A percentile compares a stretch with the other conserved stretches of the same genome.
Evolutionary conservation across 2,888 invertebrate species (phyloP).

Genomic region (Silvanus unidentatus): DNA sequence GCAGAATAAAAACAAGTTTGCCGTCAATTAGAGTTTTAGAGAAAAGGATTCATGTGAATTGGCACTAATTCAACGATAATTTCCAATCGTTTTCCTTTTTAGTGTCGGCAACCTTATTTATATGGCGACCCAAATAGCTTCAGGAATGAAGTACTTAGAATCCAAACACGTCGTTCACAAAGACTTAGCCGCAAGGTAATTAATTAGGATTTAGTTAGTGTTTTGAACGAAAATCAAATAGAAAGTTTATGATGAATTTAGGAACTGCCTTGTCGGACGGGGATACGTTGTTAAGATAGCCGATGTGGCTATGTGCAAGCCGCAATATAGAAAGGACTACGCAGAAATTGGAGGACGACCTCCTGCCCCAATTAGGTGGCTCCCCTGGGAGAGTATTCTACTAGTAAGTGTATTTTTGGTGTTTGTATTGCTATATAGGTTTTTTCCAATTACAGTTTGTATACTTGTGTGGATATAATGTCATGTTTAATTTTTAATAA

Average conservation of each 20-base stretch:
- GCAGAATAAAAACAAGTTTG: conserved; percentile 7
- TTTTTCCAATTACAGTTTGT: background rate
- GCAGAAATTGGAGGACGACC: conserved; percentile 58
- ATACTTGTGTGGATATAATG: conserved; percentile 1
- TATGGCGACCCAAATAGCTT: conserved; percentile 70
- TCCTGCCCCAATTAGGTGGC: conserved; percentile 58
- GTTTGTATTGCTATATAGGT: background rate
- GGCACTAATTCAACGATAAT: conserved; percentile 13
- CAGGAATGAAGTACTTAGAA: conserved; percentile 76
- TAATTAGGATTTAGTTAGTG: conserved; percentile 14
- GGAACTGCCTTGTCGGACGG: conserved; percentile 58
- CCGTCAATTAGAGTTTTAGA: conserved; percentile 10
- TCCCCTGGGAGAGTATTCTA: conserved; percentile 61
- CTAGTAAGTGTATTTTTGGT: conserved; percentile 45
- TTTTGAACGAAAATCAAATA: conserved; percentile 4
- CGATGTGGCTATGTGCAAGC: conserved; percentile 59
- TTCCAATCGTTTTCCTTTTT: conserved; percentile 22
- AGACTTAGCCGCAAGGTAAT: conserved; percentile 65
- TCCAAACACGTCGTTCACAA: conserved; percentile 72
- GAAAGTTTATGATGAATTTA: conserved; percentile 28
- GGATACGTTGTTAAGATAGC: conserved; percentile 57
- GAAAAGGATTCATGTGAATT: conserved; percentile 11
- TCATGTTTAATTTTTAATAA: conserved; percentile 1
- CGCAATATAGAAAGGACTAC: conserved; percentile 58
- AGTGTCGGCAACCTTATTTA: conserved; percentile 65